Percentiles rank a stretch among this genome's conserved stretches.
Evolutionary conservation across 2,888 invertebrate genomes (phyloP).

Genomic region (Drosophila percnosoma): DNA sequence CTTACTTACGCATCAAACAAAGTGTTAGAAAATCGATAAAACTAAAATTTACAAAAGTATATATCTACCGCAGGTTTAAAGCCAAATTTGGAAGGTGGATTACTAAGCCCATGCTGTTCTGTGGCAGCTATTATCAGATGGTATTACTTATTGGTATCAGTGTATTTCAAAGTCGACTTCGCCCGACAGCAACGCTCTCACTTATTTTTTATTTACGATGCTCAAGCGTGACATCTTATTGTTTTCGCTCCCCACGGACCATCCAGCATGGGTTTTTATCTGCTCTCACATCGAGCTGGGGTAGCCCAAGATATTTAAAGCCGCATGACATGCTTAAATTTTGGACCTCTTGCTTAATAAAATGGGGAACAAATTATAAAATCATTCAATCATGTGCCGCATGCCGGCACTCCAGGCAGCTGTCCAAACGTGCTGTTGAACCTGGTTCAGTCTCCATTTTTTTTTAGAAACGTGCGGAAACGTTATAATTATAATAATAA

Average conservation of each 20-base stretch:
- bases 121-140: not conserved
- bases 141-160: not conserved
- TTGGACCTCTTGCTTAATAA: slow-evolving; percentile 62
- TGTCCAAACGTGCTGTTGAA: slow-evolving; percentile 5
- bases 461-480: slow-evolving; percentile 36
- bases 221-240: slow-evolving; percentile 67
- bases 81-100: not conserved
- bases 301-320: slow-evolving; percentile 11
- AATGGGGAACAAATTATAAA: slow-evolving; percentile 67
- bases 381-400: slow-evolving; percentile 70
- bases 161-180: not conserved
- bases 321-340: slow-evolving; percentile 52
- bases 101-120: not conserved
- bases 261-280: not conserved
- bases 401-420: slow-evolving; percentile 42
- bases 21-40: not conserved
- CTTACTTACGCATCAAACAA: not conserved
- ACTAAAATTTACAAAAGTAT: not conserved
- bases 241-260: slow-evolving; percentile 27
- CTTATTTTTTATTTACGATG: slow-evolving; percentile 61
- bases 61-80: not conserved
- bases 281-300: not conserved
- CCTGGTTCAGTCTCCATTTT: not conserved
- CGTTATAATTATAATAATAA: slow-evolving; percentile 6
- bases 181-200: not conserved